Evolutionary conservation across 2,888 invertebrate genomes (phyloP).

Genomic region (Chromoteleia sp.): DNA sequence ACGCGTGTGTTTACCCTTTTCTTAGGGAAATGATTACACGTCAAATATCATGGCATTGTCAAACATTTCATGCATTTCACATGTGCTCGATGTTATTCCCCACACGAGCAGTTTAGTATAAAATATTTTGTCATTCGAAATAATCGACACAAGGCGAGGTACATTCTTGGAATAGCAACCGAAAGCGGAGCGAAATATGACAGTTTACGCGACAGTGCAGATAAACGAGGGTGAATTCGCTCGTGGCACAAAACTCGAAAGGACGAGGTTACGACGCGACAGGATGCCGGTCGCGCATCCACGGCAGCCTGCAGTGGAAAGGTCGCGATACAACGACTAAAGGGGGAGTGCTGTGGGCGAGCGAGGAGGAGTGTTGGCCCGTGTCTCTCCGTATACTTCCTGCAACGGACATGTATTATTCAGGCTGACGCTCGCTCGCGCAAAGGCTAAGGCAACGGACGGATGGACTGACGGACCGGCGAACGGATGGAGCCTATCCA

Average conservation of each 20-base stretch:
- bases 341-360: conserved; percentile 32
- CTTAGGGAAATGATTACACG: conserved; percentile 26
- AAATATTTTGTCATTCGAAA: conserved; percentile 65
- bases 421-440: conserved; percentile 80
- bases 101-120: conserved; percentile 52
- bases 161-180: conserved; percentile 54
- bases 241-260: conserved; percentile 56
- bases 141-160: conserved; percentile 59
- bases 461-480: conserved; percentile 54
- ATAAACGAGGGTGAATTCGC: conserved; percentile 62
- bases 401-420: conserved; percentile 82
- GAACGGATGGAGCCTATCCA: conserved; percentile 63
- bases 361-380: conserved; percentile 72
- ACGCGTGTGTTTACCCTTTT: not conserved
- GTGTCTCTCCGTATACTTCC: conserved; percentile 77
- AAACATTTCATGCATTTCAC: conserved; percentile 54
- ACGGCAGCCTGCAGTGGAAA: conserved; percentile 56
- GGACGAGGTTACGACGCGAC: conserved; percentile 60
- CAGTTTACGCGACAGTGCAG: conserved; percentile 66
- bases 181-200: conserved; percentile 62
- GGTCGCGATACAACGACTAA: conserved; percentile 57
- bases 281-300: conserved; percentile 48
- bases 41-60: conserved; percentile 49
- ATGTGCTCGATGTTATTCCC: conserved; percentile 34
- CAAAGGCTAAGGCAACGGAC: conserved; percentile 70